Evolutionary conservation across 2,113 vertebrate genomes (phyloP).

Genomic region (Rostratula benghalensis): DNA sequence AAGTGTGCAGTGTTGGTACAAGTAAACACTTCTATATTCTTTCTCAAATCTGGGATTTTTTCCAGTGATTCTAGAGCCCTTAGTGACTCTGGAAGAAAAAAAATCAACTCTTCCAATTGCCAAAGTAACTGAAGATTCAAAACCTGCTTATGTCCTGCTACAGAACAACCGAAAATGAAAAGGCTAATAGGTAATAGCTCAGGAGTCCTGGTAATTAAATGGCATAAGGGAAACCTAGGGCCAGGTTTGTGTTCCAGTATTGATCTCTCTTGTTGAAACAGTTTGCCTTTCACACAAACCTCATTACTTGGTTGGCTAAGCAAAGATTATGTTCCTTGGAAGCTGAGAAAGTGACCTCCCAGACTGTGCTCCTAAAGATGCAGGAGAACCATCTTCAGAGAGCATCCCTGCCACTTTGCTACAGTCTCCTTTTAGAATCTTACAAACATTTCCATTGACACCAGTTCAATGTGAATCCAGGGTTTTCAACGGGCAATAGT

Average conservation of each 20-base stretch:
- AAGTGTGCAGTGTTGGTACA: neutral
- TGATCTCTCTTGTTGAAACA: neutral
- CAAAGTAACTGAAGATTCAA: neutral
- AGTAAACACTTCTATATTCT: neutral
- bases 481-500: neutral
- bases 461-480: fast-evolving
- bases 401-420: neutral
- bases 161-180: neutral
- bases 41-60: neutral
- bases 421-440: neutral
- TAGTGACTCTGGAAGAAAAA: neutral
- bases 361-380: neutral
- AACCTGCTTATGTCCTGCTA: neutral
- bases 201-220: neutral
- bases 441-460: neutral
- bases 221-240: neutral
- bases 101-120: neutral
- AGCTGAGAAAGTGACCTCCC: neutral
- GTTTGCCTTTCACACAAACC: neutral
- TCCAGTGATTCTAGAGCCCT: neutral
- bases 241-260: neutral
- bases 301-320: neutral
- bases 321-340: neutral
- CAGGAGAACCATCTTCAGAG: neutral
- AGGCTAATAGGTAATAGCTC: neutral